Conservation (phyloP, 2,888 invertebrate species). For the Neuroscelio doddi region DNA sequence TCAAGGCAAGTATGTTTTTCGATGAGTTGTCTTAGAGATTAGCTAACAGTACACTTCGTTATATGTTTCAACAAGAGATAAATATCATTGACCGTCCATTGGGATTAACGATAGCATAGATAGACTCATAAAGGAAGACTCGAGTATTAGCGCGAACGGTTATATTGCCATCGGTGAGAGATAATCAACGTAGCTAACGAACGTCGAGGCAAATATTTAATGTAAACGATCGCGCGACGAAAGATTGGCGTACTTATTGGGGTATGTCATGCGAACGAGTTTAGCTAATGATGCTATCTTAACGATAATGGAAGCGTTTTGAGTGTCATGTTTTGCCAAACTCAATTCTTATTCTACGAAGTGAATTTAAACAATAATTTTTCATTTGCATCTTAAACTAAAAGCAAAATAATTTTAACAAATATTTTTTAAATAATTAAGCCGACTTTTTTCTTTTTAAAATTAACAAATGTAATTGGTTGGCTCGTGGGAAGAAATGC, state of each 20-base stretch:
- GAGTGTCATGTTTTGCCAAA: constrained; percentile 7
- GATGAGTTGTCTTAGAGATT: neutral
- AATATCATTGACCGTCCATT: constrained; percentile 17
- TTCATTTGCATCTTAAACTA: too few relatives aligned
- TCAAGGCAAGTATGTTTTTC: too few relatives aligned
- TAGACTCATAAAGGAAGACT: constrained; percentile 18
- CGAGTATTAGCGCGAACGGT: constrained; percentile 27
- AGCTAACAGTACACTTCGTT: constrained; percentile 20
- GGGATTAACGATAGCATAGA: constrained; percentile 19
- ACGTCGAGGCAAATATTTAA: constrained; percentile 43
- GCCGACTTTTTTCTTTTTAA: constrained; percentile 24
- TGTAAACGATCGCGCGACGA: constrained; percentile 38
- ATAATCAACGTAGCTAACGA: constrained; percentile 43
- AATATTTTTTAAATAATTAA: too few relatives aligned
- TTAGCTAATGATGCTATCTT: constrained; percentile 39
- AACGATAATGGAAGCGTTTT: constrained; percentile 8
- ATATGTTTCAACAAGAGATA: constrained; percentile 20
- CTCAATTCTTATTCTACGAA: constrained; percentile 10
- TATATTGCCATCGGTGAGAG: constrained; percentile 37
- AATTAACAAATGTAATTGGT: constrained; percentile 18
- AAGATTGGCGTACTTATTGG: constrained; percentile 39
- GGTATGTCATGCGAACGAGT: constrained; percentile 34
- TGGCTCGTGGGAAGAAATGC: constrained; percentile 42
- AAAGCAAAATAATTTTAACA: too few relatives aligned
- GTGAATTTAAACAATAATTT: neutral